phyloP scores from a whole-genome alignment of 2,113 vertebrate genomes.

The Polyodon spathula region DNA sequence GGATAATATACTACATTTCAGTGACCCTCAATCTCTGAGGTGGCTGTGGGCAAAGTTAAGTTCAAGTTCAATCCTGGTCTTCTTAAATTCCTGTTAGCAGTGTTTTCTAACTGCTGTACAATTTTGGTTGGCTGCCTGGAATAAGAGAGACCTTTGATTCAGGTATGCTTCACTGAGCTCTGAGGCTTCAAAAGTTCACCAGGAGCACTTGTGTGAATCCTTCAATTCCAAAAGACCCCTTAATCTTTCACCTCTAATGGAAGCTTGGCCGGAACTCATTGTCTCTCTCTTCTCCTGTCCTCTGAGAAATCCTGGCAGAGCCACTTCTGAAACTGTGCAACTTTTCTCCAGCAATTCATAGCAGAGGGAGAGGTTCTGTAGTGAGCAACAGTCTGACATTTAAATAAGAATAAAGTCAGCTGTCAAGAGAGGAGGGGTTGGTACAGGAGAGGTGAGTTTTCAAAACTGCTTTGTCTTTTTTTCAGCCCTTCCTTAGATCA shows the following conservation, averaged over 20 bases:
- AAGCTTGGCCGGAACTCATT: no score
- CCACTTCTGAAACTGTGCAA: neutral
- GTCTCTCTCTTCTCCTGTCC: neutral
- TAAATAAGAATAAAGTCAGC: conserved; percentile 49
- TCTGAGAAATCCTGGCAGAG: conserved; percentile 2
- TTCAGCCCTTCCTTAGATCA: conserved; percentile 52
- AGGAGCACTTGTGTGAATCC: no score
- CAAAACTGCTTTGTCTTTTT: conserved; percentile 53
- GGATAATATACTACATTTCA: neutral
- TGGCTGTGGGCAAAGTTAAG: no score
- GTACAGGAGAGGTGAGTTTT: conserved; percentile 17
- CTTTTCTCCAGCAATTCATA: conserved; percentile 15
- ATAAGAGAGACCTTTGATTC: no score
- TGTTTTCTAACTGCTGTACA: no score
- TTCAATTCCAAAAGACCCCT: no score
- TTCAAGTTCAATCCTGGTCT: no score
- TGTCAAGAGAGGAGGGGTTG: conserved; percentile 47
- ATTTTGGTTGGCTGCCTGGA: no score
- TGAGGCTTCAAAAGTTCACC: no score
- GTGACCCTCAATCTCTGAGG: neutral
- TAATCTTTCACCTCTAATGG: no score
- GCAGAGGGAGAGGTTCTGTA: conserved; percentile 11
- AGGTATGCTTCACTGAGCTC: no score
- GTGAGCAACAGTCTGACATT: conserved; percentile 41
- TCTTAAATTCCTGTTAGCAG: no score